A percentile compares a stretch with the other conserved stretches of the same genome.
Evolutionary conservation across 35 echinoderm and acorn worm species (phyloP).

Genomic region (Ophiothrix spiculata): DNA sequence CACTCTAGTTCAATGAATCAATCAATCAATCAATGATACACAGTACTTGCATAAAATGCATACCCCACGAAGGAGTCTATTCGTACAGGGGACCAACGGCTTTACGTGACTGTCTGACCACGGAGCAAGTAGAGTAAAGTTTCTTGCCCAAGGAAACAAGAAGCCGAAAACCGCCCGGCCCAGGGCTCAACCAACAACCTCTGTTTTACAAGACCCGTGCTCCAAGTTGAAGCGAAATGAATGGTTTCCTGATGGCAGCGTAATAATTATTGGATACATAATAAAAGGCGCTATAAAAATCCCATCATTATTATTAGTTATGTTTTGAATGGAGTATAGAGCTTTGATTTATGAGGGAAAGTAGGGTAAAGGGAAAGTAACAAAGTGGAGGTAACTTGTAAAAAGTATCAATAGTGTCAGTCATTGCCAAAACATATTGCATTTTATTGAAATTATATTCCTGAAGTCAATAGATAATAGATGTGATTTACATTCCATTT

Average conservation of each 20-base stretch:
- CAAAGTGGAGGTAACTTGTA: not conserved
- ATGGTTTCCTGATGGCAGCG: not conserved
- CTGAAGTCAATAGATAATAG: not conserved
- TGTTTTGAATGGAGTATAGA: not conserved
- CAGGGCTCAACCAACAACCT: no score
- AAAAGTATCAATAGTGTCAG: no score
- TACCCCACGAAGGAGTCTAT: no score
- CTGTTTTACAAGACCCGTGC: no score
- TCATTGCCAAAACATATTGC: not conserved
- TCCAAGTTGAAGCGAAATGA: not conserved
- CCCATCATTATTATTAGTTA: not conserved
- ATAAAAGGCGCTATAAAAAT: not conserved
- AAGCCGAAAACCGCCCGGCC: no score
- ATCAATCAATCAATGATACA: no score
- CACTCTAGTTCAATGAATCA: no score
- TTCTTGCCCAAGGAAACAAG: no score
- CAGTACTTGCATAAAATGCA: no score
- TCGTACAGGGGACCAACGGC: no score
- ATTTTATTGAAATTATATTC: not conserved
- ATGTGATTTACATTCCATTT: not conserved
- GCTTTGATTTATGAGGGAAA: not conserved
- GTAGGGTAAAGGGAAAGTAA: not conserved
- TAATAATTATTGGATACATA: not conserved
- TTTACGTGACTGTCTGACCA: no score
- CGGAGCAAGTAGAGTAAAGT: no score